phyloP scores from a whole-genome alignment of 2,888 invertebrate species.

The Trilocha varians region DNA sequence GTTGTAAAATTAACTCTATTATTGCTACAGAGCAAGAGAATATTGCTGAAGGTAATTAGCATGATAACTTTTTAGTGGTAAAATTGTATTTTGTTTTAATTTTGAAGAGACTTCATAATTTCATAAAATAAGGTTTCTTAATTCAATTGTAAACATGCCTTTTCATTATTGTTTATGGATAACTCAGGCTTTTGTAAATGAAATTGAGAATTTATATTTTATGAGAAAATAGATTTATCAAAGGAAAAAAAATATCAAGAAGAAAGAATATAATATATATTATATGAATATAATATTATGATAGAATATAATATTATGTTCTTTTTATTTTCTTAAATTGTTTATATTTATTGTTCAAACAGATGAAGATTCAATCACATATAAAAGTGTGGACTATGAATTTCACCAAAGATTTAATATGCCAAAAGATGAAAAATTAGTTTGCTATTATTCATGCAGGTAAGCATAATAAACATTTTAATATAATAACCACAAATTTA shows the following conservation, averaged over 20 bases:
- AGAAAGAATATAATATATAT: too few relatives aligned
- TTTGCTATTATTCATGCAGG: constrained; percentile 96
- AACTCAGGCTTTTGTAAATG: too few relatives aligned
- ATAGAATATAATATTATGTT: not conserved
- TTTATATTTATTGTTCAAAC: constrained; percentile 23
- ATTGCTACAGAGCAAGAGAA: constrained; percentile 83
- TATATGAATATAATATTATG: not conserved
- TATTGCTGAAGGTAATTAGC: constrained; percentile 61
- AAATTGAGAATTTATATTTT: too few relatives aligned
- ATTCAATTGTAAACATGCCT: too few relatives aligned
- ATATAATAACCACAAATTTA: constrained; percentile 2
- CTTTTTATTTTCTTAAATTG: constrained; percentile 4
- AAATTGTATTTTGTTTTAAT: not conserved
- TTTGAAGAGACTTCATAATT: too few relatives aligned
- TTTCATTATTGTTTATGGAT: too few relatives aligned
- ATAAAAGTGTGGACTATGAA: constrained; percentile 84
- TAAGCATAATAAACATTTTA: constrained; percentile 49
- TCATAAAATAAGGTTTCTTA: too few relatives aligned
- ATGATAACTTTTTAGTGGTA: too few relatives aligned
- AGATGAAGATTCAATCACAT: constrained; percentile 89
- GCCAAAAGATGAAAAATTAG: constrained; percentile 94
- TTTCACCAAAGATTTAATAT: constrained; percentile 92
- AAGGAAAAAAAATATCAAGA: too few relatives aligned
- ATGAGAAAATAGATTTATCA: too few relatives aligned
- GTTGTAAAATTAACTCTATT: constrained; percentile 96